Base-by-base conservation (phyloP, 2,113 vertebrate species). In the Petromus typicus region DNA sequence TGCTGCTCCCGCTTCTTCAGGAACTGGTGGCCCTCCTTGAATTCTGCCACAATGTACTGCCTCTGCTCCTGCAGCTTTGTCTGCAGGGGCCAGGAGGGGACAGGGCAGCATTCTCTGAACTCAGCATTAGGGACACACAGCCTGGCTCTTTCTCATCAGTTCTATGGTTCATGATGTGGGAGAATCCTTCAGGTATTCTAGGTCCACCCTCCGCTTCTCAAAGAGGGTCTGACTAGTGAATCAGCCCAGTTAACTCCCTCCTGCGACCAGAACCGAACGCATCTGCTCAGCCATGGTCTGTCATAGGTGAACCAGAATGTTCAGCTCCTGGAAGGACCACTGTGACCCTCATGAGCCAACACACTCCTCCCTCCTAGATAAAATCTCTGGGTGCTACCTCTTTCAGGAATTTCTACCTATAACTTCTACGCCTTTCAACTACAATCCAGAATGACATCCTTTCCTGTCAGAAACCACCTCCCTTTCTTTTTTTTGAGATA, bases 1-100 rank as follows among this genome's bases (percentile, higher is more conserved):
- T 57, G 22, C 3, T 23, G 51, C 54, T 98, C 89, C 85, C 97
- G 97, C 85, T 98, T 94, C 96, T 3, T 75, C 95, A 98, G 93
- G 79, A 98, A 97, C 79, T 83, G 78, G 78, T 96, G 98, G 83
- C 98, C 97, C 76, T 98, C 57, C 43, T 75, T 11, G 9, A 98
- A 98, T 84, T 81, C 67, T 0, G 79, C 16, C 4, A 6, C 3
- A 11, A 98, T 78, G 32, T 0, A n/a, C 92, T 94, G 61, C 57
- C 8, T 37, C 96, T 98, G 97, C 0, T 4, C 79, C 54, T 82
- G 96, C n/a, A 97, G 90, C 71, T 96, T 96, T 43, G 80, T 95
- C 97, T 98, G 89, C 34, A n/a, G n/a, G 71, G n/a, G 17, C 3
- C 14, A 20, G 34, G 54, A 61, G 56, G 56, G 40, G 51, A 79